Conservation (phyloP, 2,797 vertebrate species). For the Bovichtus diacanthus region DNA sequence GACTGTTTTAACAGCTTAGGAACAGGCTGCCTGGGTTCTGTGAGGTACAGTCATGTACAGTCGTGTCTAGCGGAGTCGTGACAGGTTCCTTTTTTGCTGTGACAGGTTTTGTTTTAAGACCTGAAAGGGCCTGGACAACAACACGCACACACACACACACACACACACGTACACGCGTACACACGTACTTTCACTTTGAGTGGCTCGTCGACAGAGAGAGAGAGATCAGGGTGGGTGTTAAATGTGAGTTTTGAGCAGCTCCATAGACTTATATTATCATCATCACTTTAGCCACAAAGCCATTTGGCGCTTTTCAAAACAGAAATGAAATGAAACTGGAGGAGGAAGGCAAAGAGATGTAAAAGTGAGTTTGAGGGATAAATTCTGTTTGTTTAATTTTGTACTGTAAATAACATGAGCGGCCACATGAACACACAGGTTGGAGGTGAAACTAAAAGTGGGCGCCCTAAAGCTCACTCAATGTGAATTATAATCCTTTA, state of each 20-base stretch:
- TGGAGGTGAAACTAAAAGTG: not conserved
- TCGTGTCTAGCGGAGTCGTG: conserved; percentile 76
- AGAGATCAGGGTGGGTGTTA: conserved; percentile 47
- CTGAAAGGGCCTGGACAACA: conserved; percentile 73
- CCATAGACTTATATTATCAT: conserved; percentile 44
- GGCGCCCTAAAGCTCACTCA: not conserved
- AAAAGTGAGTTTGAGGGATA: conserved; percentile 10
- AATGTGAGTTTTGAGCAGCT: conserved; percentile 51
- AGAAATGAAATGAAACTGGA: conserved; percentile 11
- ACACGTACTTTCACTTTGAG: conserved; percentile 14
- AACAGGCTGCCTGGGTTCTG: conserved; percentile 70
- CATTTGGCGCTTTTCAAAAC: conserved; percentile 57
- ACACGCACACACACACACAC: not conserved
- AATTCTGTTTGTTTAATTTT: not conserved
- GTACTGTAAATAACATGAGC: not conserved
- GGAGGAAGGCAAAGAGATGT: conserved; percentile 3
- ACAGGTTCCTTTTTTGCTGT: conserved; percentile 83
- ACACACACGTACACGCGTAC: conserved; percentile 5
- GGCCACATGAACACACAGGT: not conserved
- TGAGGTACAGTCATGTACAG: conserved; percentile 65
- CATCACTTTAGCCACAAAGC: conserved; percentile 42
- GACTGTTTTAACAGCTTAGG: conserved; percentile 66
- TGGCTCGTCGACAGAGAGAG: conserved; percentile 31
- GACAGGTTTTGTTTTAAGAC: conserved; percentile 80
- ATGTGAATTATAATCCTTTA: not conserved